Evolutionary conservation across 2,797 vertebrate genomes (phyloP), one percentile per base, ranked within the genome.

Genomic region (Gila robusta): DNA sequence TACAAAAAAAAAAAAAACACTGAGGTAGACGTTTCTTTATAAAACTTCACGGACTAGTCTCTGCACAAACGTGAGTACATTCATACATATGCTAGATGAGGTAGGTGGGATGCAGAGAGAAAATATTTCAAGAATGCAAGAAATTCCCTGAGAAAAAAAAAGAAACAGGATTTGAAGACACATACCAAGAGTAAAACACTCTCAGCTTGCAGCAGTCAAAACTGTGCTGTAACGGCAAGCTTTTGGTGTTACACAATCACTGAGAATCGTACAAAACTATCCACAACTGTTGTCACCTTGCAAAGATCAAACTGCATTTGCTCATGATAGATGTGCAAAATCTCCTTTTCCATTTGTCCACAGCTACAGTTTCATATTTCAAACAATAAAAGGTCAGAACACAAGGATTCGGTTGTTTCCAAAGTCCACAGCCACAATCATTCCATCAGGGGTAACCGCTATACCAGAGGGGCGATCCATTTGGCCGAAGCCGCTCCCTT

Each of bases 381-480:
- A 88, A 90, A 89, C 82, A 79, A 52, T 71, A 81, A 88, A 84
- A 81, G 91, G 92, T 95, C 93, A 99, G 94, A 99, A 99, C 94
- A 99, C 94, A 90, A 99, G 97, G 94, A 99, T 98, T 89, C 98
- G 97, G 96, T 99, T 99, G 95, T 99, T 99, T 95, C 98, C 98
- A 12, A 99, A 99, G 95, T 99, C 98, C 81, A 99, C 98, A n/a
- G 99, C 97, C 67, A 99, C 97, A 81, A 99, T 98, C 96, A 99
- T 96, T 83, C 98, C 98, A n/a, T 99, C 98, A 0, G 98, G 98
- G 83, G 97, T 98, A 93, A 99, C 95, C 0, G 98, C 98, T 66
- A 99, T 97, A 86, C 98, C 98, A 0, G 98, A 99, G 70, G 98
- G 98, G 69, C 98, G 98, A 93, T 99, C 98, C 98, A 99, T 99